Base-by-base conservation (phyloP, 2,888 invertebrate genomes). In the Allolobophora icterica region DNA sequence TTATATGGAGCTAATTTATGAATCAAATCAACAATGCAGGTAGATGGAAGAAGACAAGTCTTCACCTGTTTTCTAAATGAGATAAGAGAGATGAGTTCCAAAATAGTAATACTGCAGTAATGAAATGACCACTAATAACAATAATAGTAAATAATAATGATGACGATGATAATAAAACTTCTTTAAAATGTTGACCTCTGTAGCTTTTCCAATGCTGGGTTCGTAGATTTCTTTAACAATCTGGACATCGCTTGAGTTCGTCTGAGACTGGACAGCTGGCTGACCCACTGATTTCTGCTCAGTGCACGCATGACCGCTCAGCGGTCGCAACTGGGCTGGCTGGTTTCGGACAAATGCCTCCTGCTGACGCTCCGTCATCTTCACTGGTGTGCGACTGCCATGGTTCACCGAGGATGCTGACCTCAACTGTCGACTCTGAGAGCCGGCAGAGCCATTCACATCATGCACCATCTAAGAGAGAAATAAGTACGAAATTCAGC, bases 331-430 rank as follows among this genome's bases (percentile, higher is more conserved):
- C 30, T 87, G 87, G 87, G 35, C 87, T 6, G 35, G 35, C 21
- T 38, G 87, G 38, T 87, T 87, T 19, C 87, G 34, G 38, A 87
- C 87, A 6, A 87, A 38, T 17, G 87, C 87, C 87, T 87, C 87
- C 87, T 87, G 87, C 24, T 87, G 87, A 87, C 87, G 87, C 87
- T 87, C 87, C 6, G 87, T 87, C 35, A 38, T 38, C 34, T 38
- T 87, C 87, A 87, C 35, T 87, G 21, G 87, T 33, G 87, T 21
- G n/a, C 34, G 87, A 19, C 24, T 6, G 35, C 87, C 87, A 38
- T 0, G 8, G 87, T 21, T 34, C 35, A 33, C 38, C 34, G 34
- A 35, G 35, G 87, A 87, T 35, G 35, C 35, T 21, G 87, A 87
- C 35, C 87, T 38, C 38, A 38, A 2, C 35, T 0, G 24, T 35